Base-by-base conservation (phyloP, 2,888 invertebrate species). In the Steinernema scapterisci region DNA sequence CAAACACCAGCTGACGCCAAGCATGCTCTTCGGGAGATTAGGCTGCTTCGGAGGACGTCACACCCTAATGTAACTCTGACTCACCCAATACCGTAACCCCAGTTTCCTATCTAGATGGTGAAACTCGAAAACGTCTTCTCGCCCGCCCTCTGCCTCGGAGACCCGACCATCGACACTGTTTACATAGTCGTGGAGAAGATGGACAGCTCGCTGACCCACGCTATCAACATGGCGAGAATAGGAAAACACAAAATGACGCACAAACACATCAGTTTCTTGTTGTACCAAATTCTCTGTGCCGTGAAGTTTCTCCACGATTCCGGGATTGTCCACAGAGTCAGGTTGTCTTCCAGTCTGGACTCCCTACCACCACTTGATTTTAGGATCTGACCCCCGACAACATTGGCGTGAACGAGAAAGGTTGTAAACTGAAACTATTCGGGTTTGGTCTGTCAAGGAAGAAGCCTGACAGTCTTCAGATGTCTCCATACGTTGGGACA, bases 131-230 rank as follows among this genome's bases (percentile, higher is more conserved):
- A 44, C 43, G 21, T 48, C 43, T 19, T 71, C 19, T 23, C 44
- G 1, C 71, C 71, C 3, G 1, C 38, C 2, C 25, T 45, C 11
- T 25, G 25, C 45, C 6, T 71, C 38, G 38, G 38, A 38, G 38
- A 38, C 38, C 38, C 38, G 5, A 3, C 3, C 3, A 38, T 38
- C 9, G 38, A 38, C 38, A 9, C 9, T n/a, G 45, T 71, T 6
- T 71, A 71, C 71, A 71, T 71, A 11, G 71, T 71, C 16, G 11
- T 71, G 13, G 71, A 71, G 48, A 45, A 46, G 19, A 25, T 71
- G n/a, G 13, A 25, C 19, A 19, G 31, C 19, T 43, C 45, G 23
- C 27, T 71, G 44, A 71, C 25, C 11, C 71, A 71, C 31, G 63
- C 43, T 44, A 71, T 46, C 63, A 63, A 63, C 63, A 31, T 63